Evolutionary conservation across 2,888 invertebrate species (phyloP).

Genomic region (Dichetophora obliterata): DNA sequence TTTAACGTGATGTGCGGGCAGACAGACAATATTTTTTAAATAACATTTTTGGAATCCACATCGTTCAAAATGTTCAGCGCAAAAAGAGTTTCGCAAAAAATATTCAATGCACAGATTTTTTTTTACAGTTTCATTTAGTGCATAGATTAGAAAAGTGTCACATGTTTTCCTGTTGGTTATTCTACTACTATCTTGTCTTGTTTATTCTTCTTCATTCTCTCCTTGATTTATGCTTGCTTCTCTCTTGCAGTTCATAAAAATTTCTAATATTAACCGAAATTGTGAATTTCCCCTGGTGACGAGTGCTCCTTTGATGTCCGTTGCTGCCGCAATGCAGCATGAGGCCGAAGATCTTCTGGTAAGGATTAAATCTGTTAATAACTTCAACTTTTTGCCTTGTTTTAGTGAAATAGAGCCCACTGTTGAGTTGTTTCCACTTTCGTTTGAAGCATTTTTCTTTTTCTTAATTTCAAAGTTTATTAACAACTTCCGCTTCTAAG

Average conservation of each 20-base stretch:
- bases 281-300: slow-evolving; percentile 56
- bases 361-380: slow-evolving; percentile 49
- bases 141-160: too few relatives aligned
- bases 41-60: too few relatives aligned
- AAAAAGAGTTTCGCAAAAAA: too few relatives aligned
- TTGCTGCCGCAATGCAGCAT: slow-evolving; percentile 56
- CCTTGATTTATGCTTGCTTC: slow-evolving; percentile 45
- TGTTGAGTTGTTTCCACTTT: not conserved
- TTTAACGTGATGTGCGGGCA: too few relatives aligned
- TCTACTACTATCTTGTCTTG: not conserved
- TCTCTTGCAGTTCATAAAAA: slow-evolving; percentile 63
- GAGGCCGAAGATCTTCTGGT: slow-evolving; percentile 63
- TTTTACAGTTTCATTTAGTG: too few relatives aligned
- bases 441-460: not conserved
- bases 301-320: slow-evolving; percentile 57
- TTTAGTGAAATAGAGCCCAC: not conserved
- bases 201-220: not conserved
- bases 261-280: slow-evolving; percentile 64
- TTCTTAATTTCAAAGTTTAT: not conserved
- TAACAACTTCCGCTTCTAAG: not conserved
- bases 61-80: too few relatives aligned
- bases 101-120: too few relatives aligned
- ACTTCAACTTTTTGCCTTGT: slow-evolving; percentile 13
- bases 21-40: too few relatives aligned
- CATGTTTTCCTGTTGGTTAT: too few relatives aligned